A percentile compares a stretch with the other conserved stretches of the same genome.
Evolutionary conservation across 2,113 vertebrate genomes (phyloP).

Genomic region (Mus pahari): DNA sequence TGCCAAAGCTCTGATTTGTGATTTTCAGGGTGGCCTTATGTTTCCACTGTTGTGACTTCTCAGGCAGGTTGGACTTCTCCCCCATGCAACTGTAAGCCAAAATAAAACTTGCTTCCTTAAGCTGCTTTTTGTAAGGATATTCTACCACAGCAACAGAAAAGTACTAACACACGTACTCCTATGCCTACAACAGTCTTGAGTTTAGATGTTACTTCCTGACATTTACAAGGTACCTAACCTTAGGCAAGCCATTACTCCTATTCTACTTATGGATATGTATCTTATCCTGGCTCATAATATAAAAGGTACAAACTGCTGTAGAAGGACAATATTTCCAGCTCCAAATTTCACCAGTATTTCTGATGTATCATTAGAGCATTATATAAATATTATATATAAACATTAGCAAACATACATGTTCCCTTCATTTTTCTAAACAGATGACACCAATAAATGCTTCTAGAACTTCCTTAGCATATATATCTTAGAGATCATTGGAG

Average conservation of each 20-base stretch:
- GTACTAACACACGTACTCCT: neutral
- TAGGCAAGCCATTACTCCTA: constrained; percentile 31
- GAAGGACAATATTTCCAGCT: neutral
- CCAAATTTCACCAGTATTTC: neutral
- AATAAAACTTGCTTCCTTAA: neutral
- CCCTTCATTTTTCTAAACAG: constrained; percentile 33
- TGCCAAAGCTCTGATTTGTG: neutral
- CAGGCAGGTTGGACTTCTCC: neutral
- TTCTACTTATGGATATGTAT: constrained; percentile 38
- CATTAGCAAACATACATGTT: neutral
- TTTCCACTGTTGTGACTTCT: neutral
- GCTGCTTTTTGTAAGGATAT: neutral
- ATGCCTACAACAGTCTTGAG: neutral
- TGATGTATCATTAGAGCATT: neutral
- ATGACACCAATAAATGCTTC: neutral
- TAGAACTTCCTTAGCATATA: neutral
- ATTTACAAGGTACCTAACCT: neutral
- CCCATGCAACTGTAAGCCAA: neutral
- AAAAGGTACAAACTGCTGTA: neutral
- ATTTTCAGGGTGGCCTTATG: neutral
- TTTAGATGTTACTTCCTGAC: neutral
- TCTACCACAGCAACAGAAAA: neutral
- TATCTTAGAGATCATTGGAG: neutral
- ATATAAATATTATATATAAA: neutral
- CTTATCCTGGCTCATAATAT: neutral